A percentile compares a stretch with the other conserved stretches of the same genome.
phyloP scores from a whole-genome alignment of 2,113 vertebrate genomes.

The Crypturellus undulatus region DNA sequence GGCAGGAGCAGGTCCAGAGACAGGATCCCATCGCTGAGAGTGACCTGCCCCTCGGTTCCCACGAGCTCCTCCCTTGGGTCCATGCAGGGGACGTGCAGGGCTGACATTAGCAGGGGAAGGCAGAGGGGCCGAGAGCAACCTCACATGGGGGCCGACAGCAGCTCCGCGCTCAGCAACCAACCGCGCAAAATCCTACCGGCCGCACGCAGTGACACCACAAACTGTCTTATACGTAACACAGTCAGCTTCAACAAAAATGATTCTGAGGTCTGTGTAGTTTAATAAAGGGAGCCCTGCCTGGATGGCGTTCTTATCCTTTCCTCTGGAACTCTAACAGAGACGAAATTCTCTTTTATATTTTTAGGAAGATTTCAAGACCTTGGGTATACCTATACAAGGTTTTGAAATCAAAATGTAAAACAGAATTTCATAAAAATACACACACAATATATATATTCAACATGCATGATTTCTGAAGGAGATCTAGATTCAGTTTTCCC shows the following conservation, averaged over 20 bases:
- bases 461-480: not conserved
- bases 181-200: not conserved
- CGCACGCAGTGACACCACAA: not conserved
- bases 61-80: slow-evolving; percentile 73
- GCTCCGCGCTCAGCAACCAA: not conserved
- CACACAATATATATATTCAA: not conserved
- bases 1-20: slow-evolving; percentile 26
- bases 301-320: not conserved
- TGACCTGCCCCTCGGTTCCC: slow-evolving; percentile 72
- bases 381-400: not conserved
- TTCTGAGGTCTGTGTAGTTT: not conserved
- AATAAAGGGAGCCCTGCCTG: not conserved
- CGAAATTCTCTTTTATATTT: not conserved
- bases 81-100: not conserved
- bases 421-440: too few species aligned
- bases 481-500: not conserved
- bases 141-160: accelerated
- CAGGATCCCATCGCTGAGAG: slow-evolving; percentile 68
- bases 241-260: not conserved
- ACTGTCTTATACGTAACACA: not conserved
- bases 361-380: not conserved
- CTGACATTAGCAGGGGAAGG: not conserved
- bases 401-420: too few species aligned
- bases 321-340: not conserved
- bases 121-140: not conserved